Evolutionary conservation across 2,797 vertebrate genomes (phyloP).

Genomic region (Microhierax caerulescens): DNA sequence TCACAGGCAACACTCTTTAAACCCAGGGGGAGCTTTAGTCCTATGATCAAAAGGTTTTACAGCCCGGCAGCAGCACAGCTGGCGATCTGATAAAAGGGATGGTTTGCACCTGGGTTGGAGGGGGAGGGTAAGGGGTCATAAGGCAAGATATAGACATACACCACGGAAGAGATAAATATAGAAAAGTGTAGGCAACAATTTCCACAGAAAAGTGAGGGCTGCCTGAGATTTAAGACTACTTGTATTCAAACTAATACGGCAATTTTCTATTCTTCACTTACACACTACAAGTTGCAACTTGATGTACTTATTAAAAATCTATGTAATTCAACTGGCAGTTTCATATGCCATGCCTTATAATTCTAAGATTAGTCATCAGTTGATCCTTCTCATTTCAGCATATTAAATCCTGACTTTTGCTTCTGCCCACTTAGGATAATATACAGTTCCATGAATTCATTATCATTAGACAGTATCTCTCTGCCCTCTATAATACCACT

Average conservation of each 20-base stretch:
- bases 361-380: constrained; percentile 11
- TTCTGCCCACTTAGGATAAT: constrained; percentile 5
- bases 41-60: background rate
- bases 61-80: background rate
- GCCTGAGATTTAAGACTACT: background rate
- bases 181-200: background rate
- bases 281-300: background rate
- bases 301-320: background rate
- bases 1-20: background rate
- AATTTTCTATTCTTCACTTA: background rate
- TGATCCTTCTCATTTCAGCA: background rate
- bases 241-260: background rate
- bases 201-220: background rate
- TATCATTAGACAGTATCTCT: background rate
- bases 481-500: background rate
- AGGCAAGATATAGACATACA: background rate
- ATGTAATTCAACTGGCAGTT: background rate
- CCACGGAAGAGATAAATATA: background rate
- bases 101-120: background rate
- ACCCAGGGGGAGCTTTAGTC: background rate
- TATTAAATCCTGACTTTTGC: constrained; percentile 26
- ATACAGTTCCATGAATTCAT: background rate
- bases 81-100: background rate
- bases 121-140: background rate
- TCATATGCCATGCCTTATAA: background rate